Evolutionary conservation across 2,888 invertebrate genomes (phyloP), one percentile per base, ranked within the genome.

Genomic region (Spilosoma lubricipeda): DNA sequence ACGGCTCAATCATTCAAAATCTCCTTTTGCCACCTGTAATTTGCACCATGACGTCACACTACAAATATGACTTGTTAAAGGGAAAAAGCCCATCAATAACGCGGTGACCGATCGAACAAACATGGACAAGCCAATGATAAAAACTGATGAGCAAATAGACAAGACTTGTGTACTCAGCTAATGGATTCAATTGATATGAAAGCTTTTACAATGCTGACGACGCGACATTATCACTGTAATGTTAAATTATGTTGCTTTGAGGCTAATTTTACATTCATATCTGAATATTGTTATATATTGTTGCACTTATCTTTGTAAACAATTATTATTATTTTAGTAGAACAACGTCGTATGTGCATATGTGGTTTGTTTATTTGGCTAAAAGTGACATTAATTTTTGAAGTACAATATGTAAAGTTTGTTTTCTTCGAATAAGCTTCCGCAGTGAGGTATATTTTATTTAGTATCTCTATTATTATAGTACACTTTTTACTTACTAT

Each of bases 121-220:
- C 95, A 95, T 87, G 88, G 90, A 93, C 93, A 92, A 90, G 90
- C 90, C 94, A 95, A 94, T 95, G 95, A 95, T 95, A 95, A 95
- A 95, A 95, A 95, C 94, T 95, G 95, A 95, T 93, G 94, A 93
- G 93, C 93, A 95, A 95, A 95, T 95, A 95, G 91, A 94, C 93
- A 90, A 90, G 91, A 91, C 91, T 90, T 95, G 95, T 95, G 94
- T 95, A 93, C 95, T 92, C 93, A 92, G 92, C 94, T 95, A 95
- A 95, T 95, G 95, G 95, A 95, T 95, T 95, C 95, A 95, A 95
- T 95, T 95, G 95, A 95, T 95, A 95, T 93, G 92, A 95, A 95
- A 95, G 95, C 95, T 95, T 95, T 95, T 93, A 95, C 93, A 94
- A 92, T 94, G 91, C 93, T 93, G 92, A 91, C 92, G 90, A 90